Evolutionary conservation across 2,113 vertebrate genomes (phyloP), one percentile per base, ranked within the genome.

Genomic region (Nansenia antarctica): DNA sequence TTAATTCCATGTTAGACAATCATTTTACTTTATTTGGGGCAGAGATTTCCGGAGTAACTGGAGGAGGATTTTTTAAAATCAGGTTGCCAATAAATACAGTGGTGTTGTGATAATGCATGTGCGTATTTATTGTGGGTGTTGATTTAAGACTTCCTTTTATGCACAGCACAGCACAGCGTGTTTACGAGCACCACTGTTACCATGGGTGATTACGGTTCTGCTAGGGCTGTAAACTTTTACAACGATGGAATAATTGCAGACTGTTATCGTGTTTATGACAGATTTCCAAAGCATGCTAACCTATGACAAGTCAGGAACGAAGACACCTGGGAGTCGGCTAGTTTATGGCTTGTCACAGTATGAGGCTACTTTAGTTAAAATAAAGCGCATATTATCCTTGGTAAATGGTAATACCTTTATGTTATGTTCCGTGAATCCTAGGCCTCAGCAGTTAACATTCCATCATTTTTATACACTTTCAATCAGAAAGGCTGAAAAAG

Each of bases 191-290:
- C 35, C 75, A 59, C 72, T 60, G 63, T 78, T 87, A 65, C 78
- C 85, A 71, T 72, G 73, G 76, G 66, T 82, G 85, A 86, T 89
- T 85, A 86, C 81, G 54, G 78, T 77, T 67, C 62, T 69, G 65
- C n/a, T 77, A 37, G 31, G 69, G 68, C 72, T 58, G 80, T 88
- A 88, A 91, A 89, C 39, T 75, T 88, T 87, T 85, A 87, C 81
- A 78, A 74, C 76, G 3, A 39, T 70, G 55, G 65, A 86, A 84
- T 86, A 86, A 86, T 85, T 77, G 67, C 72, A 1, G 67, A 63
- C 79, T 83, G 77, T 81, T 85, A 86, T 73, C 63, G 37, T 61
- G 77, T 78, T n/a, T 78, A 82, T 75, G 65, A 81, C 71, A 61
- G 71, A 52, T 70, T 75, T 79, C 69, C 42, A 26, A 22, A 54